Evolutionary conservation across 2,113 vertebrate genomes (phyloP).

Genomic region (Clinocottus analis): DNA sequence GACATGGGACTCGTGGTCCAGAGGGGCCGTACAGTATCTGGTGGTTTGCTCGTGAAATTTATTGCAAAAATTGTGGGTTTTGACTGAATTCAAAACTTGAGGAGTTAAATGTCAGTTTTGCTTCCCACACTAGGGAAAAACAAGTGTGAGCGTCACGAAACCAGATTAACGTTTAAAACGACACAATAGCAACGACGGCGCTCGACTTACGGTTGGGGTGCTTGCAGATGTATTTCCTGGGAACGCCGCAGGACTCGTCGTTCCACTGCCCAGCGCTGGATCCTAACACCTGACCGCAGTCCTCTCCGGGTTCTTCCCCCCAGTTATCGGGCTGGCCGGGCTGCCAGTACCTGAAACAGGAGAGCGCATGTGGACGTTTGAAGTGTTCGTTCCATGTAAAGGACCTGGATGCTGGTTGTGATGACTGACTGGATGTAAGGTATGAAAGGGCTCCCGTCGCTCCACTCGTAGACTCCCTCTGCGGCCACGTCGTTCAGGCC

Average conservation of each 20-base stretch:
- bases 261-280: constrained; percentile 74
- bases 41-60: no score
- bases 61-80: no score
- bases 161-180: background rate
- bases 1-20: background rate
- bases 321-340: constrained; percentile 82
- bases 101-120: background rate
- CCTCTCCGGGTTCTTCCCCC: constrained; percentile 48
- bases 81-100: no score
- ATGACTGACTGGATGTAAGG: constrained; percentile 67
- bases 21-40: background rate
- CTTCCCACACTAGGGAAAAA: background rate
- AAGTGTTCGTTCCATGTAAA: background rate
- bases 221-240: constrained; percentile 82
- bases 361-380: no score
- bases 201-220: constrained; percentile 70
- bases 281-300: constrained; percentile 71
- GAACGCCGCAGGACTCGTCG: constrained; percentile 71
- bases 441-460: constrained; percentile 73
- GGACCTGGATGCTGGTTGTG: background rate
- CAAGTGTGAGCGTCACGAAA: background rate
- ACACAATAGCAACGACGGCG: rapidly evolving
- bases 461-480: constrained; percentile 82
- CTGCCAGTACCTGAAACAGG: constrained; percentile 73
- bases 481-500: constrained; percentile 78